Conservation (phyloP, 23 tunicate genomes). For the Trididemnum clinides region DNA sequence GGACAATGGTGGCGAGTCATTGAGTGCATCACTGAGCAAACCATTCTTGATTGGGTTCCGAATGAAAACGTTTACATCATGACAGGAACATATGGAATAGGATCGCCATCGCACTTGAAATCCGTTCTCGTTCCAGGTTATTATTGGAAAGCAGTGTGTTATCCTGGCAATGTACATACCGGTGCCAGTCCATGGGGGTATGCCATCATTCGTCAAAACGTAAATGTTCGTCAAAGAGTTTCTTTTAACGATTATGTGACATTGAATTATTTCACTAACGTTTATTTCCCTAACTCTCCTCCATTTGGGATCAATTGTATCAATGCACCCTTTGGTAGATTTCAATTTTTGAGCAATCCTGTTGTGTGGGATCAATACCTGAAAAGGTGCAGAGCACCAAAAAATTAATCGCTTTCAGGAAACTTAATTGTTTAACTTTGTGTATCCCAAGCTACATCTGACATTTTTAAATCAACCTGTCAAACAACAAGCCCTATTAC, state of each 20-base stretch:
- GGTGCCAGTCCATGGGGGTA: constrained; percentile 64
- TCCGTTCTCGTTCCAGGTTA: constrained; percentile 84
- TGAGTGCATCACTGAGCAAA: constrained; percentile 77
- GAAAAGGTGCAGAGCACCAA: no score
- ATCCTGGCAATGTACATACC: constrained; percentile 87
- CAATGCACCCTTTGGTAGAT: constrained; percentile 74
- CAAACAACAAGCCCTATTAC: no score
- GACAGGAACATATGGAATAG: constrained; percentile 86
- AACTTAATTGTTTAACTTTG: no score
- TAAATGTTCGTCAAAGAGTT: neutral
- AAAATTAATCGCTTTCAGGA: no score
- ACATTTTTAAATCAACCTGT: no score
- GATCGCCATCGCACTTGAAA: constrained; percentile 27
- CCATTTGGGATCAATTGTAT: constrained; percentile 78
- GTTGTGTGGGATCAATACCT: constrained; percentile 41
- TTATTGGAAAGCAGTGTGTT: constrained; percentile 98
- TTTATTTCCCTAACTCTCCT: constrained; percentile 47
- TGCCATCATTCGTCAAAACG: constrained; percentile 75
- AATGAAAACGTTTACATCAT: constrained; percentile 67
- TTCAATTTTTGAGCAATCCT: constrained; percentile 10
- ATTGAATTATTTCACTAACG: constrained; percentile 49
- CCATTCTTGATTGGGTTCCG: constrained; percentile 62
- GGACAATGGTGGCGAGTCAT: constrained; percentile 70
- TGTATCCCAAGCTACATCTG: no score
- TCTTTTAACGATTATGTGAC: constrained; percentile 37